Percentiles rank a stretch among this genome's conserved stretches.
Conservation (phyloP, 2,797 vertebrate species). For the Setipinna tenuifilis region DNA sequence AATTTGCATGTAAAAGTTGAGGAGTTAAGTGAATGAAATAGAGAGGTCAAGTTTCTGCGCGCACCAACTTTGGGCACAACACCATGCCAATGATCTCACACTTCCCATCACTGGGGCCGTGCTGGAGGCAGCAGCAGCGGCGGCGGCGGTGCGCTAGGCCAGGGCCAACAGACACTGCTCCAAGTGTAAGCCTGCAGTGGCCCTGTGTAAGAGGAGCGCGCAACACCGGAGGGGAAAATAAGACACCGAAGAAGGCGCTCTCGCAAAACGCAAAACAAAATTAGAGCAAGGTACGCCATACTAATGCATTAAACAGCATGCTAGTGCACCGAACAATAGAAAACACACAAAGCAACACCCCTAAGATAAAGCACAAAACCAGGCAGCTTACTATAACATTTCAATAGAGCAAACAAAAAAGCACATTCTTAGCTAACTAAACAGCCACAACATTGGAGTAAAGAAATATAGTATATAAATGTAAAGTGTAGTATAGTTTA, state of each 20-base stretch:
- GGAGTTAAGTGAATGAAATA: slow-evolving; percentile 27
- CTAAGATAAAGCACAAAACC: background rate
- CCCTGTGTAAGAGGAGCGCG: background rate
- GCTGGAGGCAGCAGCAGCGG: background rate
- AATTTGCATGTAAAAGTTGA: slow-evolving; percentile 27
- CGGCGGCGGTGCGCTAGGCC: background rate
- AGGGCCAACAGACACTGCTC: background rate
- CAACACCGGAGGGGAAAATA: background rate
- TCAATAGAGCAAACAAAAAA: background rate
- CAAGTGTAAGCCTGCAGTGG: background rate
- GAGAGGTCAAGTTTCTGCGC: slow-evolving; percentile 23
- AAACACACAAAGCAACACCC: background rate
- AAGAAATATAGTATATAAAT: too few species aligned
- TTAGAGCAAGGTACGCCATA: background rate
- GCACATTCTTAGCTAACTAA: too few species aligned
- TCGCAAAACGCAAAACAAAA: background rate
- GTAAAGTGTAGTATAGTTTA: background rate
- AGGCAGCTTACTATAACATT: background rate
- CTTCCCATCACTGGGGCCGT: slow-evolving; percentile 14
- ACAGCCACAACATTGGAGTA: background rate
- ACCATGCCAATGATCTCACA: slow-evolving; percentile 25
- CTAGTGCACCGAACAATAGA: background rate
- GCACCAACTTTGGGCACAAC: slow-evolving; percentile 15
- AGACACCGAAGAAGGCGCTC: background rate
- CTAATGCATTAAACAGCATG: background rate